Percentiles rank a stretch among this genome's conserved stretches.
These are phyloP conservation scores for Cardiocondyla obscurior DNA, from an alignment of 1,140 invertebrate genomes.

Conservation along the genomic window DNA sequence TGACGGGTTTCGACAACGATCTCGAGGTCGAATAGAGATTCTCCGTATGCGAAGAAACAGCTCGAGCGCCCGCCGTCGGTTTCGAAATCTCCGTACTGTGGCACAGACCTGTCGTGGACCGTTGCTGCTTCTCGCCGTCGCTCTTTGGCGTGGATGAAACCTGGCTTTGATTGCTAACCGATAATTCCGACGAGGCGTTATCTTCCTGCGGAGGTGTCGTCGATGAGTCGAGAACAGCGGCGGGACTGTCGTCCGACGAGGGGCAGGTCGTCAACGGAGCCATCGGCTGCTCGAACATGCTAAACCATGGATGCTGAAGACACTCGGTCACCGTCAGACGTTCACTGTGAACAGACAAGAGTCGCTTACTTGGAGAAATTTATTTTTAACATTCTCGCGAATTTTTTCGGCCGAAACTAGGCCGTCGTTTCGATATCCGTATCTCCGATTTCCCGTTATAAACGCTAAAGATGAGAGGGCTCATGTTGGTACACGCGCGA, in stretches of 20 bases:
- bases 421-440: not conserved
- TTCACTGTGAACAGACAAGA: slow-evolving; percentile 82
- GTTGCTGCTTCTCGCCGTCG: slow-evolving; percentile 33
- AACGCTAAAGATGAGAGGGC: not conserved
- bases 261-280: slow-evolving; percentile 39
- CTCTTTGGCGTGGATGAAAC: slow-evolving; percentile 4
- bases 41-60: slow-evolving; percentile 64
- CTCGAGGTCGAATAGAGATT: slow-evolving; percentile 62
- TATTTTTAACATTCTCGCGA: not conserved
- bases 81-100: slow-evolving; percentile 41
- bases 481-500: not conserved
- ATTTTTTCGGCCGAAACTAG: not conserved
- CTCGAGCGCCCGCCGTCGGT: slow-evolving; percentile 15
- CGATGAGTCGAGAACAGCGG: slow-evolving; percentile 24
- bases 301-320: slow-evolving; percentile 87
- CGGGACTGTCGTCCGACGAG: slow-evolving; percentile 32
- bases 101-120: not conserved
- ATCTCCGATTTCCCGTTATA: not conserved
- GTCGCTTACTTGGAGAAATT: not conserved
- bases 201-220: not conserved
- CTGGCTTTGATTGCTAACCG: not conserved
- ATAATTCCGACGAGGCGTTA: slow-evolving; percentile 9
- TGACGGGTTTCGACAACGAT: slow-evolving; percentile 57
- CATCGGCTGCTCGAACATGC: slow-evolving; percentile 72
- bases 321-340: slow-evolving; percentile 87